Base-by-base conservation (phyloP, 2,888 invertebrate species). In the Drosophila mulleri region DNA sequence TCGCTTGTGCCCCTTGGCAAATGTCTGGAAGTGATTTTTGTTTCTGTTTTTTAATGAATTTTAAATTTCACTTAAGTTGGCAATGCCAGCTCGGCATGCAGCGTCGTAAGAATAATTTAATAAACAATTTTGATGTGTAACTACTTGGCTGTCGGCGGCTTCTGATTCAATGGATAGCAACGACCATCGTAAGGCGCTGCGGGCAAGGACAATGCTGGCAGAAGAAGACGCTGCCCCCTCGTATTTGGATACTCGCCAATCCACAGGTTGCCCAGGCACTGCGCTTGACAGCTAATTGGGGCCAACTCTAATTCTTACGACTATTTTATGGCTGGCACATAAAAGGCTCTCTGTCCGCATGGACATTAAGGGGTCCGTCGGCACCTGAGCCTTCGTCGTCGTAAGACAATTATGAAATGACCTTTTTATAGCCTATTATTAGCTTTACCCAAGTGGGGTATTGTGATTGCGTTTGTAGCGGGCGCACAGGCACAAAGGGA, bases 401-500 rank as follows among this genome's bases (percentile, higher is more conserved):
- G 67, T 86, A 86, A 86, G 87, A 86, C 83, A 83, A 88, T 83
- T 83, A 88, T 88, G 83, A 88, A 83, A 83, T 83, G 75, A 72
- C 71, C 78, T 86, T 83, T 83, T 86, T 83, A 88, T 88, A 75
- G 78, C 75, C 80, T 78, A 78, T 88, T 83, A 83, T 83, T 82
- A 62, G 75, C 62, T 32, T 56, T 23, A 41, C 29, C 47, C 69
- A 69, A 69, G 47, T 56, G 59, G 35, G 44, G 45, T 23, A 48
- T 58, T 68, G 29, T 63, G 79, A 66, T 69, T 78, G 59, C 56
- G 64, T 52, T 47, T 52, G 37, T 52, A 12, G 32, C 48, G n/a
- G 42, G 11, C 47, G 14, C 23, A 54, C 41, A 26, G 12, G 12
- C 6, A 23, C 4, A 39, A 37, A 16, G 14, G 9, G n/a, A 44